phyloP scores from a whole-genome alignment of 2,113 vertebrate species.

The Hemiscyllium ocellatum region DNA sequence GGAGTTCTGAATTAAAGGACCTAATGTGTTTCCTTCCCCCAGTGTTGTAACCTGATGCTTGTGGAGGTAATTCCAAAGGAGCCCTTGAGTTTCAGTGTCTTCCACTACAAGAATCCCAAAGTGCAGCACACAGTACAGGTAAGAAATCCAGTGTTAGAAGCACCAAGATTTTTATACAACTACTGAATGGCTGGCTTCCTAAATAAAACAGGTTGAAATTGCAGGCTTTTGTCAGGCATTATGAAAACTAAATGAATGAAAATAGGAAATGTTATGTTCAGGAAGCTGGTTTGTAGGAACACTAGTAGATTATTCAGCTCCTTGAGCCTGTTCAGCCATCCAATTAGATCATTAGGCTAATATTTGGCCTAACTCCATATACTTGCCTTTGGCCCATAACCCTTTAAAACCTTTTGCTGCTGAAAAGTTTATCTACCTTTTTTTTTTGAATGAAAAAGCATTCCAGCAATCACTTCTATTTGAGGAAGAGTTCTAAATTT shows the following conservation, averaged over 20 bases:
- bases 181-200: background rate
- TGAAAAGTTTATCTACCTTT: too few species aligned
- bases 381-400: too few species aligned
- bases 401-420: too few species aligned
- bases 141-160: slow-evolving; percentile 42
- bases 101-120: slow-evolving; percentile 98
- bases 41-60: slow-evolving; percentile 99
- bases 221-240: background rate
- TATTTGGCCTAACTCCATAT: too few species aligned
- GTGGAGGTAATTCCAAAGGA: slow-evolving; percentile 96
- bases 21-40: slow-evolving; percentile 40
- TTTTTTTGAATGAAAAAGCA: too few species aligned
- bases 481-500: too few species aligned
- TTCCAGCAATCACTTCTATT: too few species aligned
- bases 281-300: background rate
- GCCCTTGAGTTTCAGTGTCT: slow-evolving; percentile 90
- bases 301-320: too few species aligned
- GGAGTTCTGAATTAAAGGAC: background rate
- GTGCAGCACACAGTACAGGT: slow-evolving; percentile 98
- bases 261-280: background rate
- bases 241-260: background rate
- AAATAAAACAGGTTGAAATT: background rate
- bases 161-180: too few species aligned
- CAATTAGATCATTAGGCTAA: too few species aligned
- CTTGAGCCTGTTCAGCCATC: too few species aligned